Percentiles rank a stretch among this genome's conserved stretches.
Conservation (phyloP, 2,113 vertebrate genomes). For the Gulo gulo region DNA sequence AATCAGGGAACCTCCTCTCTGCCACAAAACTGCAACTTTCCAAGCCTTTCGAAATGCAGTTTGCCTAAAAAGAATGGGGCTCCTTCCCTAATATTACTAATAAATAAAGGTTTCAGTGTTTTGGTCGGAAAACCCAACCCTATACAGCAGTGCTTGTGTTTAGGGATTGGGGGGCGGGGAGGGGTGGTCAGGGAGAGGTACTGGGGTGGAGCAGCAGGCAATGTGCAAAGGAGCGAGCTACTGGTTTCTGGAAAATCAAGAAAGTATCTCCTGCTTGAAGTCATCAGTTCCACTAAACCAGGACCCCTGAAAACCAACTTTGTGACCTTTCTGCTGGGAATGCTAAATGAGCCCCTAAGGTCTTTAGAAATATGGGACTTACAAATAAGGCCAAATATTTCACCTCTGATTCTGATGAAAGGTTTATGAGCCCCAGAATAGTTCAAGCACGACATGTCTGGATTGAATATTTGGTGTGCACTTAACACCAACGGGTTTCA, state of each 20-base stretch:
- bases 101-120: conserved; percentile 20
- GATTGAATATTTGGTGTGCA: conserved; percentile 77
- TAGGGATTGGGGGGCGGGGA: fast-evolving
- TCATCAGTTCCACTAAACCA: conserved; percentile 41
- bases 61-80: background rate
- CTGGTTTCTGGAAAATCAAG: conserved; percentile 41
- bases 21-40: background rate
- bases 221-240: background rate
- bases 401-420: conserved; percentile 78
- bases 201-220: background rate
- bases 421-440: conserved; percentile 78
- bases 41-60: background rate
- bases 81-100: background rate
- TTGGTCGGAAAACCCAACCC: background rate
- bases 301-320: conserved; percentile 55
- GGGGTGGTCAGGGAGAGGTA: background rate
- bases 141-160: background rate
- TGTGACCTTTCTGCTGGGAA: conserved; percentile 72
- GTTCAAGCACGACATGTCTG: conserved; percentile 73
- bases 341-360: conserved; percentile 75
- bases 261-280: conserved; percentile 42
- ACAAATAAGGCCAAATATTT: conserved; percentile 79
- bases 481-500: conserved; percentile 74
- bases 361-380: conserved; percentile 76
- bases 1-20: background rate